Base-by-base conservation (phyloP, 2,888 invertebrate genomes). In the Salpingus planirostris region DNA sequence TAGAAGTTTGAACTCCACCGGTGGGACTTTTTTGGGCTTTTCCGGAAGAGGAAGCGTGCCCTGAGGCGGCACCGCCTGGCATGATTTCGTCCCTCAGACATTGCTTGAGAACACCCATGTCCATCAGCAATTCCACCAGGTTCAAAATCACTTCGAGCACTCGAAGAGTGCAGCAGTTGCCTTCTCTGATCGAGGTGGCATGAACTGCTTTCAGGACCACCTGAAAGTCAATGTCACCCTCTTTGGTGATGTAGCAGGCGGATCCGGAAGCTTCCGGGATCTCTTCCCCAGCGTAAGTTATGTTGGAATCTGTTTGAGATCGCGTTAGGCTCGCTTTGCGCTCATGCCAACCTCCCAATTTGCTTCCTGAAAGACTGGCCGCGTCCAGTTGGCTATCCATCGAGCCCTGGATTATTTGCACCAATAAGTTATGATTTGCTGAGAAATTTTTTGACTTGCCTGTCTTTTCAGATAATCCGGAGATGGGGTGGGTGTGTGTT, bases 141-240 rank as follows among this genome's bases (percentile, higher is more conserved):
- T 93, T 95, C 11, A 98, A 66, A 52, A 95, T 85, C 2, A 89
- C 86, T 64, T 96, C 95, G 62, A 93, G 84, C 2, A 97, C 88
- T 13, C 93, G 74, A 12, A 91, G 68, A 0, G 90, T 89, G 52
- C 88, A 87, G 50, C 82, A 80, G 38, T 78, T 76, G 40, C 78
- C 79, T 54, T 95, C 92, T 59, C 91, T 78, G 43, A 89, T 75
- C 1, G 89, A 80, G 6, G 91, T 82, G 34, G 83, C 79, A 58
- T 91, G 90, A 1, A 92, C 78, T 4, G 90, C 92, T 73, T 85
- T 84, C 5, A 87, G 63, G 2, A 93, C 81, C 8, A 93, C 86
- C 68, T 85, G 82, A 46, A 89, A 79, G 62, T 95, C 90, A 35
- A 98, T 80, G 56, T 93, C 88, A 0, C 98, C 97, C 49, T 95